A percentile compares a stretch with the other conserved stretches of the same genome.
Conservation (phyloP, 2,797 vertebrate species). For the Notolabrus celidotus region DNA sequence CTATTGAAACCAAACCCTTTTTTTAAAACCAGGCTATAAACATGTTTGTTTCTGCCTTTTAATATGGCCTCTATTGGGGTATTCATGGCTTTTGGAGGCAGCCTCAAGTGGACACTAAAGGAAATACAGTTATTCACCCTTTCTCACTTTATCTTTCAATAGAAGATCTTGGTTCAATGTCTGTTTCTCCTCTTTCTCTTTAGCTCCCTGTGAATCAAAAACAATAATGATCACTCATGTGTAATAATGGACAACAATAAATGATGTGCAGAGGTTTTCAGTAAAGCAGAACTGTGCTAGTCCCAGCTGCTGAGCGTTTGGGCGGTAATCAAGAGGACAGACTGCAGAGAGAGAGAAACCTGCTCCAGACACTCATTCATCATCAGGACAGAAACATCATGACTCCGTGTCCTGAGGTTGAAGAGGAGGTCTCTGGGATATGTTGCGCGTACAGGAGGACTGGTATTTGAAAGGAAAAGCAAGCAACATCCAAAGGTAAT, state of each 20-base stretch:
- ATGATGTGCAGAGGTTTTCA: not conserved
- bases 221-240: not conserved
- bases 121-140: too few species aligned
- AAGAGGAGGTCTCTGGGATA: slow-evolving; percentile 68
- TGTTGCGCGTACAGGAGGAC: slow-evolving; percentile 46
- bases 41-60: not conserved
- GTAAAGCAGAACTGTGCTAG: slow-evolving; percentile 12
- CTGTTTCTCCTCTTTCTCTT: too few species aligned
- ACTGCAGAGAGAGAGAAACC: slow-evolving; percentile 68
- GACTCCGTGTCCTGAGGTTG: slow-evolving; percentile 45
- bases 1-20: too few species aligned
- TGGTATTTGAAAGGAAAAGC: slow-evolving; percentile 53
- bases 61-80: too few species aligned
- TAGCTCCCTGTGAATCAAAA: too few species aligned
- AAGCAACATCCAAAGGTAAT: slow-evolving; percentile 18
- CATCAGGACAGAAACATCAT: slow-evolving; percentile 57
- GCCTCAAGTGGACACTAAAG: too few species aligned
- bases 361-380: slow-evolving; percentile 69
- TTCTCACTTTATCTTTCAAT: too few species aligned
- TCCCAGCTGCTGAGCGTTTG: slow-evolving; percentile 47
- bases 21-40: too few species aligned
- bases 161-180: too few species aligned
- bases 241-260: slow-evolving; percentile 19
- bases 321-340: slow-evolving; percentile 60
- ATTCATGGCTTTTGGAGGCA: too few species aligned